These are phyloP conservation scores for Pholis gunnellus DNA, from an alignment of 2,113 vertebrate genomes.

Conservation along the genomic window DNA sequence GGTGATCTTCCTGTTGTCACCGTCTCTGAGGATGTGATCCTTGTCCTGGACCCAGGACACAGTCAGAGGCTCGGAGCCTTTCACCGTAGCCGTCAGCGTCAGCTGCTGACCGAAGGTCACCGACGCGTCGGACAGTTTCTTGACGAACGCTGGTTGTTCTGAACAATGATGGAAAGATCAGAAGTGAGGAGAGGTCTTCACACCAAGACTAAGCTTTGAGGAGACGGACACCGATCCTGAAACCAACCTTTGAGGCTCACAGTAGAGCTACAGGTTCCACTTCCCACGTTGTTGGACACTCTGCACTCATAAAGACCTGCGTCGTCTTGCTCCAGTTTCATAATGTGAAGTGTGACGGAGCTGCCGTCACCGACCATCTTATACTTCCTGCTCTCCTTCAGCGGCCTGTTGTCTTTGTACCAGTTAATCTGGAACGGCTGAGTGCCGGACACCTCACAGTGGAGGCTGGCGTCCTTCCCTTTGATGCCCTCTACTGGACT, in stretches of 20 bases:
- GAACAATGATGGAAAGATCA: constrained; percentile 76
- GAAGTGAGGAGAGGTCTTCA: constrained; percentile 68
- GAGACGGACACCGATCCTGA: not conserved
- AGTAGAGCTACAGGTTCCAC: constrained; percentile 84
- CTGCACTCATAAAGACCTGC: constrained; percentile 93
- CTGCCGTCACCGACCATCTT: constrained; percentile 90
- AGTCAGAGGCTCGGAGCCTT: constrained; percentile 90
- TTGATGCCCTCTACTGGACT: constrained; percentile 87
- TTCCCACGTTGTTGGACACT: constrained; percentile 92
- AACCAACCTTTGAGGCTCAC: constrained; percentile 93
- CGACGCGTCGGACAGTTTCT: constrained; percentile 88
- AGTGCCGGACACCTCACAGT: constrained; percentile 92
- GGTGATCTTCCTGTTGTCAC: constrained; percentile 90
- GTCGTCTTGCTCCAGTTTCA: constrained; percentile 89
- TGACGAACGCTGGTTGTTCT: constrained; percentile 93
- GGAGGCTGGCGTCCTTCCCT: constrained; percentile 91
- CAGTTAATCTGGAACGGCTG: constrained; percentile 91
- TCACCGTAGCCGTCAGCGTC: constrained; percentile 88
- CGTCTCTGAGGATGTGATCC: constrained; percentile 92
- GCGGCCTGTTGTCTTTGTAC: constrained; percentile 93
- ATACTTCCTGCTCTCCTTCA: constrained; percentile 94
- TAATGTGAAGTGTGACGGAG: constrained; percentile 88
- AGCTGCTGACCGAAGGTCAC: constrained; percentile 88
- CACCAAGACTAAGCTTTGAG: not conserved
- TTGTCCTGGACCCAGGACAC: constrained; percentile 95